Evolutionary conservation across 2,797 vertebrate genomes (phyloP), one percentile per base, ranked within the genome.

Genomic region (Crocidura indochinensis): DNA sequence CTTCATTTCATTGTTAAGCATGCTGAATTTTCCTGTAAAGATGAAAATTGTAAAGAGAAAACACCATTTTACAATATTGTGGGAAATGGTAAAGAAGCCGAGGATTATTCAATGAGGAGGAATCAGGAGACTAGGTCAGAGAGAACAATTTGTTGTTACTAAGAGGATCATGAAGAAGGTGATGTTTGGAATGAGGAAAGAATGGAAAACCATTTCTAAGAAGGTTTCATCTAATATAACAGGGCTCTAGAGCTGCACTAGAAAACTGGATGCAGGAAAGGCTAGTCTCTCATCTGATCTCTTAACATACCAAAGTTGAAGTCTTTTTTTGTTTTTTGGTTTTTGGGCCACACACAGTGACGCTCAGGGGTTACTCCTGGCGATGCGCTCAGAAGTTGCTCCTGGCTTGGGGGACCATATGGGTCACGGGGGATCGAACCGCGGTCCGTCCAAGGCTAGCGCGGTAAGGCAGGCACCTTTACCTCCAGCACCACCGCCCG

Each of bases 11-110:
- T 64, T 78, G 53, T 72, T 72, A 80, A 65, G 27, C n/a, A 67
- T 84, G 20, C 8, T 88, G n/a, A 82, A 53, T 46, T 90, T 82
- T 44, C 31, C 68, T 90, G 91, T 74, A 79, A 92, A 91, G 69
- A 9, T 31, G 20, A 79, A 10, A 64, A 24, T 81, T 91, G 65
- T 47, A 75, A 94, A 92, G 14, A 80, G 62, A 87, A 60, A 38
- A 27, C 6, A 6, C 19, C 60, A 84, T 20, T 91, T 91, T 56
- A 31, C 20, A 78, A 78, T 90, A 90, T 71, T 65, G 26, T 77
- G 22, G 11, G 60, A 90, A 93, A 77, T 24, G n/a, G 10, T 14
- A 69, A 77, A 80, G 8, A 90, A 15, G 20, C 17, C 71, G n/a
- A 91, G 60, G 67, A 27, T 67, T 68, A 44, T 91, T 1, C 64